A percentile compares a stretch with the other conserved stretches of the same genome.
phyloP scores from a whole-genome alignment of 1,140 invertebrate species.

The Lamellibrachia luymesi region DNA sequence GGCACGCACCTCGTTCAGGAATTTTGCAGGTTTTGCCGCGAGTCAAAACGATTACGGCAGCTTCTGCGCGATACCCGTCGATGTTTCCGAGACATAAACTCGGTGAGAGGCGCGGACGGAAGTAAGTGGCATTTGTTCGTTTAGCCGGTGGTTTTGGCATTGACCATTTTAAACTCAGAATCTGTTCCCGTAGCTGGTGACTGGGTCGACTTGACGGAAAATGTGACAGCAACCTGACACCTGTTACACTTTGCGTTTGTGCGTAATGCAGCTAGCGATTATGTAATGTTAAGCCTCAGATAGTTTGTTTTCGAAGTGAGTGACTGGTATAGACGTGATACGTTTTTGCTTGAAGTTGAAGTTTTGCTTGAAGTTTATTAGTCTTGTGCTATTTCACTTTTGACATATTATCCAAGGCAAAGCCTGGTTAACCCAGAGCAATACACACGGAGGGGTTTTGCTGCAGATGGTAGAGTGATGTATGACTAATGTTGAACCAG shows the following conservation, averaged over 20 bases:
- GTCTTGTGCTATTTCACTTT: no score
- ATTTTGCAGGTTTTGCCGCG: constrained; percentile 12
- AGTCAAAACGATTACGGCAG: constrained; percentile 15
- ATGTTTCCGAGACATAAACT: constrained; percentile 21
- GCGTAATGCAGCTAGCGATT: not conserved
- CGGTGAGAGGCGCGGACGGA: not conserved
- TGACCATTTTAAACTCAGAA: not conserved
- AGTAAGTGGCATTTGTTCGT: not conserved
- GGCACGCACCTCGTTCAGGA: not conserved
- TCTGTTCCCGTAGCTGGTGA: not conserved
- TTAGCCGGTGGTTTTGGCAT: not conserved
- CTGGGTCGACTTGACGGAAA: not conserved
- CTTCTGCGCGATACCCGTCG: constrained; percentile 4
- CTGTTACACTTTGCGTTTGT: not conserved
- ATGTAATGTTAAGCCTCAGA: not conserved
- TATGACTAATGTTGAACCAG: no score
- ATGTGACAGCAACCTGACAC: not conserved
- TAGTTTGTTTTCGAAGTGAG: not conserved
- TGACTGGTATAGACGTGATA: not conserved
- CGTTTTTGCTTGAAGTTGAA: not conserved
- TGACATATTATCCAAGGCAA: no score
- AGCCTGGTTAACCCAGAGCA: no score
- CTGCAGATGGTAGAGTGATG: no score
- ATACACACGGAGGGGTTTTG: no score
- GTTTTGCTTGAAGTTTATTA: not conserved